phyloP scores from a whole-genome alignment of 2,113 vertebrate genomes.

The Rhynchomys soricoides region DNA sequence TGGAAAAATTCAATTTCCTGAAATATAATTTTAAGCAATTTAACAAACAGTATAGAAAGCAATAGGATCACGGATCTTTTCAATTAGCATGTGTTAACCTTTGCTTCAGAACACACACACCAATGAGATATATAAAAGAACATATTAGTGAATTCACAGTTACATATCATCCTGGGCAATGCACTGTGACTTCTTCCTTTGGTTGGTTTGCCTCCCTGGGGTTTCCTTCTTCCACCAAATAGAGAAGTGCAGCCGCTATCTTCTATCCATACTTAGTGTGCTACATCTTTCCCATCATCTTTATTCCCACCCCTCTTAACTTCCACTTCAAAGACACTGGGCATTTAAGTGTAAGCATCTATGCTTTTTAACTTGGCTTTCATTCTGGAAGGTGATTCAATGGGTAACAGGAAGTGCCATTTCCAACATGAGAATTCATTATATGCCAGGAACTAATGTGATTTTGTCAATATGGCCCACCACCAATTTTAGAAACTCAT shows the following conservation, averaged over 20 bases:
- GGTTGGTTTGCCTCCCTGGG: not conserved
- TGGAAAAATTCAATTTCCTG: not conserved
- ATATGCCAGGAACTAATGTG: not conserved
- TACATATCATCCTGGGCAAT: not conserved
- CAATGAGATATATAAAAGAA: not conserved
- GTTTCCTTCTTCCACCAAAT: not conserved
- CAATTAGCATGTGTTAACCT: not conserved
- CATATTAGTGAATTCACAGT: not conserved
- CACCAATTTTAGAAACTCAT: not conserved
- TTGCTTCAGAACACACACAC: not conserved
- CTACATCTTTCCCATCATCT: not conserved
- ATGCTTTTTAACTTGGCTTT: constrained; percentile 12
- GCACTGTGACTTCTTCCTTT: not conserved
- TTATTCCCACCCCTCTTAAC: not conserved
- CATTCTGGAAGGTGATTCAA: constrained; percentile 11
- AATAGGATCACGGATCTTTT: not conserved
- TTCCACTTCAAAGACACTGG: constrained; percentile 29
- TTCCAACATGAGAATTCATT: constrained; percentile 27
- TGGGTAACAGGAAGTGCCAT: constrained; percentile 13
- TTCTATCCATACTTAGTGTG: not conserved
- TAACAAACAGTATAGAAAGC: not conserved
- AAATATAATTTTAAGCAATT: not conserved
- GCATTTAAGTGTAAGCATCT: not conserved
- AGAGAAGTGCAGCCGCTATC: not conserved
- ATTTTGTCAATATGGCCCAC: not conserved